Base-by-base conservation (phyloP, 2,797 vertebrate species). In the Octomys mimax region DNA sequence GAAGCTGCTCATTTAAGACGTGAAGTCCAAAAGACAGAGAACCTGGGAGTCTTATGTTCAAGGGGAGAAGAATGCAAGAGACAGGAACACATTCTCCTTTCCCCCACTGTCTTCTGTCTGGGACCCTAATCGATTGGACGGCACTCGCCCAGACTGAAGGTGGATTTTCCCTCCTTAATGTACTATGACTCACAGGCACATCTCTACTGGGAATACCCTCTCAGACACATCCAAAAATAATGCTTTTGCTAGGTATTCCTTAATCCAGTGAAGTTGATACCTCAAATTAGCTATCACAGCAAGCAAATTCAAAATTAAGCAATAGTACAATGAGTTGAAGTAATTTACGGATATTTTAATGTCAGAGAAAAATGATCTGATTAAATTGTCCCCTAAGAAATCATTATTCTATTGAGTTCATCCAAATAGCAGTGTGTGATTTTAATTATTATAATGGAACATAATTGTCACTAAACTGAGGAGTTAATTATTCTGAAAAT, bases 401-500 rank as follows among this genome's bases (percentile, higher is more conserved):
- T 93, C 96, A 93, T 97, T 97, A 97, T 97, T 98, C 87, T 54
- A 22, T 96, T 98, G 95, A 97, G 97, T 96, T 96, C 97, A 97
- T 92, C 91, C 97, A 95, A 98, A 97, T 83, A 95, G 70, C 95
- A 97, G 77, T 16, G 66, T 96, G 31, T 33, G 71, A 96, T 98
- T 98, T 98, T 97, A 98, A 98, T 98, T 97, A 98, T 96, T 98
- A 80, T 94, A 98, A 96, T 82, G 95, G 92, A 88, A 97, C 90
- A 90, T 89, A 98, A 98, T 97, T 97, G 97, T 97, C 95, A 96
- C 90, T 98, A 97, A 97, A 98, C 86, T 95, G 97, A 98, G 96
- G 97, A 97, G 96, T 95, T 98, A 97, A 97, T 98, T 98, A 98
- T 98, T 98, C 96, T 97, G 93, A 96, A 97, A 98, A 98, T 98